Base-by-base conservation (phyloP, 2,888 invertebrate genomes). In the Hartigia nigra region DNA sequence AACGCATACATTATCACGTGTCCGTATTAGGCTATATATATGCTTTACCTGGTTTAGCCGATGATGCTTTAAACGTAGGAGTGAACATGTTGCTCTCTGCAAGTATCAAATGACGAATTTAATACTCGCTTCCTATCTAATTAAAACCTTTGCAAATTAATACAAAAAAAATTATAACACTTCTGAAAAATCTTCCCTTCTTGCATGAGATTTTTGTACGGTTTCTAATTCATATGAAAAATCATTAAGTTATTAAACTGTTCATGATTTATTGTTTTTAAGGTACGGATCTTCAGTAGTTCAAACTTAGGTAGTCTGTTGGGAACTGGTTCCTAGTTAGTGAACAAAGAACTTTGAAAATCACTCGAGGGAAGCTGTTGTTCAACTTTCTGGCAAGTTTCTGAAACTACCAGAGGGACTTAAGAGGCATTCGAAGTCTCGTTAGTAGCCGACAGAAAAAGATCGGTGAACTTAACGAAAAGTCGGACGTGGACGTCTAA, bases 21-120 rank as follows among this genome's bases (percentile, higher is more conserved):
- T 55, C 23, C 55, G 23, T 55, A 23, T 55, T 55, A 5, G 55
- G 55, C n/a, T n/a, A 55, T 9, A 5, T 55, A 55, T 55, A 23
- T 55, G 85, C 85, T 89, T 92, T 95, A 95, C 95, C 95, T 95
- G 95, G 93, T 86, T 94, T 94, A 82, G 95, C 93, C 87, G 96
- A 95, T 90, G 95, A 95, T 88, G 96, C 96, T 93, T 96, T 96
- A 93, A 96, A 97, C 91, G 95, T 96, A 86, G 96, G 96, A 86
- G 95, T 94, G 91, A 95, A 94, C 95, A 95, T 95, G 92, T 94
- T 93, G 92, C 94, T 93, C 92, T 95, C 95, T 95, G 95, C 85
- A 94, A 95, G 92, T 81, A 88, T 81, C 80, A 88, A 89, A 31
- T 31, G 14, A 32, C 72, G 31, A 31, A 72, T 72, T 72, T 72